Base-by-base conservation (phyloP, 2,888 invertebrate species). In the Troides aeacus region DNA sequence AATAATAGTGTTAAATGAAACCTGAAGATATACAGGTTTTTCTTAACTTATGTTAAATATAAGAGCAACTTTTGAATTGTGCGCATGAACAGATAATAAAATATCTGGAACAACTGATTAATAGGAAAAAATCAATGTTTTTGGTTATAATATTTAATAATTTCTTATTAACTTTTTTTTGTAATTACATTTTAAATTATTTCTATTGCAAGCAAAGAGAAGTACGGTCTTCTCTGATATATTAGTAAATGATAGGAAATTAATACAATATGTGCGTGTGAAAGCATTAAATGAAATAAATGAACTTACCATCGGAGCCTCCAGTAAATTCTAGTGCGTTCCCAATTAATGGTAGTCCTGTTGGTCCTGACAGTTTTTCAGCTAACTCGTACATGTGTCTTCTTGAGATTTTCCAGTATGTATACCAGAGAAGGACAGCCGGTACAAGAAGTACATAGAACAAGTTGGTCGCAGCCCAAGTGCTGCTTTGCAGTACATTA, bases 331-430 rank as follows among this genome's bases (percentile, higher is more conserved):
- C 96, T 57, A 95, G 86, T 1, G 96, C 95, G 79, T 96, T 96
- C 75, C 97, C 97, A 60, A 97, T 78, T 0, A 97, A 72, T 0
- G 97, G 97, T 50, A 94, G 87, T 56, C 96, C 96, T 3, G 88
- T 79, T 0, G 97, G 97, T 75, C 97, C 97, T 0, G 95, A 94
- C 60, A 97, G 82, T 78, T 95, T 95, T 0, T 94, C 94, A 1
- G 96, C 96, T 66, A 97, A 88, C 79, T 96, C 95, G 72, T 95
- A 91, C 81, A 97, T 78, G 79, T 95, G 95, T 57, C 95, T 93
- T n/a, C 96, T 93, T 15, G 96, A 96, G 77, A 96, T 88, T 63
- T 94, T 93, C 95, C 96, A 97, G 87, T 97, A 97, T 42, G 94
- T 90, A 81, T 95, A 95, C 94, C 95, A 96, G 64, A 97, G 92